Evolutionary conservation across 2,797 vertebrate species (phyloP), one percentile per base, ranked within the genome.

Genomic region (Enteromius mattozi): DNA sequence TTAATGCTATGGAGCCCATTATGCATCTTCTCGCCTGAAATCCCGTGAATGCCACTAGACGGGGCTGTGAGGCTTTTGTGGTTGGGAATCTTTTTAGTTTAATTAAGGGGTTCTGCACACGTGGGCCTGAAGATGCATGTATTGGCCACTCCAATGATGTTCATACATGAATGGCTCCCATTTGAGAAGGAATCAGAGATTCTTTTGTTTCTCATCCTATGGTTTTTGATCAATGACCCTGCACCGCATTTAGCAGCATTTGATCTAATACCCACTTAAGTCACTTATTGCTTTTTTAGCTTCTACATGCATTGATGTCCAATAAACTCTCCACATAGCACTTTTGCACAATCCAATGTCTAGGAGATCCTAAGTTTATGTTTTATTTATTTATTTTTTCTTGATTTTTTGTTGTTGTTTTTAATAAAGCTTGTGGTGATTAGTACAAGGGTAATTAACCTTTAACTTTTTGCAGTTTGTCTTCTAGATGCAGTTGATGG

Each of bases 21-120:
- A 85, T 70, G 61, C 51, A 51, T 45, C 69, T 80, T 72, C 68
- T 59, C 8, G 6, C 27, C 42, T 85, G 78, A 83, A 83, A 83
- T 85, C 47, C 76, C 1, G 86, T 69, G 85, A 76, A 86, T 86
- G 56, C 17, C 70, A 87, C 45, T 74, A 42, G 86, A 84, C 14
- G 86, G 84, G 85, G 88, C 72, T 85, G 82, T 81, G 80, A 84
- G 61, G 83, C 37, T 83, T 83, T 78, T 80, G 61, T 33, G 72
- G 66, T 80, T 7, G 65, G 78, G 80, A 66, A 70, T 69, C 47
- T 86, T 87, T 88, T 40, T 81, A 37, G 12, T 56, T 75, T 59
- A 42, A 68, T 12, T 14, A 33, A 30, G 13, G 19, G 13, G 35
- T 56, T 5, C 13, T 13, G 59, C 37, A 3, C 59, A n/a, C 9